Base-by-base conservation (phyloP, 1,140 invertebrate genomes). In the Asbolus verrucosus region DNA sequence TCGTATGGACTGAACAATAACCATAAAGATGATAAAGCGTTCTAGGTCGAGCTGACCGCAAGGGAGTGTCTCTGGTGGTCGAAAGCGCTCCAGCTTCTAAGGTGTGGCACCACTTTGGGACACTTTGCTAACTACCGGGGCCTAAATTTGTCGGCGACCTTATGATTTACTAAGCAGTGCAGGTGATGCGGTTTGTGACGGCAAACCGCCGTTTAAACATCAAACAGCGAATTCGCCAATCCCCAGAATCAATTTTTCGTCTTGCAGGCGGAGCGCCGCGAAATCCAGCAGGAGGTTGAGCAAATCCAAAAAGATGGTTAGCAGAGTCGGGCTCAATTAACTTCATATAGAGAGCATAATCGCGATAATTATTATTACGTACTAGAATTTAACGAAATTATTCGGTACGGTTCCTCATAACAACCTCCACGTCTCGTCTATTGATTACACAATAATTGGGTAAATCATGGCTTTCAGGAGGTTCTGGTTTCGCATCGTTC, bases 11-110 rank as follows among this genome's bases (percentile, higher is more conserved):
- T 54, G 27, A 54, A 54, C 46, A 54, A 54, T 54, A 54, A 54
- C 46, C 46, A 54, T 54, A 54, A 54, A 54, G 46, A 54, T 54
- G 46, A 54, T 54, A 54, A 54, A 54, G 21, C 46, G 46, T 54
- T 54, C 19, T 27, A 54, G 46, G 46, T 54, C 46, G 46, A 54
- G 46, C 46, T 54, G 46, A 54, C 46, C 46, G 46, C 46, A 54
- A n/a, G 46, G 46, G 46, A 54, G 46, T 54, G 46, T 27, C 46
- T 54, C 46, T 13, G 21, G 46, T 54, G 46, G 46, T 54, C 46
- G 46, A 54, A 27, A 54, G n/a, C 46, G 46, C 21, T 54, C 41
- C 21, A 54, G 46, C 46, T 54, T 54, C 46, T 54, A 54, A 54
- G 46, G 46, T 54, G 46, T 54, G 46, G 46, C 46, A 13, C 46